Percentiles rank a stretch among this genome's conserved stretches.
Evolutionary conservation across 2,888 invertebrate species (phyloP).

Genomic region (Deilephila porcellus): DNA sequence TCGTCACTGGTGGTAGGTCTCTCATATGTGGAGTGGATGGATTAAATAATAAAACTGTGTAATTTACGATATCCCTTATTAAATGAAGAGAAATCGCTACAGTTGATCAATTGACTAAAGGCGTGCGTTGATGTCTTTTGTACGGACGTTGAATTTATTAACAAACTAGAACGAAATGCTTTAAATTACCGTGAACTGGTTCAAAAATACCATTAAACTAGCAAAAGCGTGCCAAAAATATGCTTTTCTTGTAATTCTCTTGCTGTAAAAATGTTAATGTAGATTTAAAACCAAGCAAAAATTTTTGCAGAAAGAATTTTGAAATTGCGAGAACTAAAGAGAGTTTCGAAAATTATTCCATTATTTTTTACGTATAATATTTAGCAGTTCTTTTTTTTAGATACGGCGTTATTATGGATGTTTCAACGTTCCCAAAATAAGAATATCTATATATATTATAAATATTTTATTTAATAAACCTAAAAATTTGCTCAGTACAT

Average conservation of each 20-base stretch:
- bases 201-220: constrained; percentile 29
- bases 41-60: neutral
- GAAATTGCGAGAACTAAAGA: too few species aligned
- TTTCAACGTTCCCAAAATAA: too few species aligned
- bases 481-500: too few species aligned
- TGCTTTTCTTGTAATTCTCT: neutral
- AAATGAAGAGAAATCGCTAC: neutral
- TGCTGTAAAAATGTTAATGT: neutral
- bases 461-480: too few species aligned
- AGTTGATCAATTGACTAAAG: too few species aligned
- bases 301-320: neutral
- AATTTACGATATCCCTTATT: neutral
- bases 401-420: too few species aligned
- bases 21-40: too few species aligned
- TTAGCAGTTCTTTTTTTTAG: too few species aligned
- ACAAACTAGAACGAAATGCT: constrained; percentile 17
- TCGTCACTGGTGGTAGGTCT: too few species aligned
- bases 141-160: constrained; percentile 20
- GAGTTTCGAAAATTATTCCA: too few species aligned
- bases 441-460: too few species aligned
- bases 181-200: constrained; percentile 13
- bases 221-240: constrained; percentile 24
- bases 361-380: too few species aligned
- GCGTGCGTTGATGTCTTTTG: constrained; percentile 38
- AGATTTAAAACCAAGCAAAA: neutral